Conservation (phyloP, 1,140 invertebrate genomes). For the Aphis gossypii region DNA sequence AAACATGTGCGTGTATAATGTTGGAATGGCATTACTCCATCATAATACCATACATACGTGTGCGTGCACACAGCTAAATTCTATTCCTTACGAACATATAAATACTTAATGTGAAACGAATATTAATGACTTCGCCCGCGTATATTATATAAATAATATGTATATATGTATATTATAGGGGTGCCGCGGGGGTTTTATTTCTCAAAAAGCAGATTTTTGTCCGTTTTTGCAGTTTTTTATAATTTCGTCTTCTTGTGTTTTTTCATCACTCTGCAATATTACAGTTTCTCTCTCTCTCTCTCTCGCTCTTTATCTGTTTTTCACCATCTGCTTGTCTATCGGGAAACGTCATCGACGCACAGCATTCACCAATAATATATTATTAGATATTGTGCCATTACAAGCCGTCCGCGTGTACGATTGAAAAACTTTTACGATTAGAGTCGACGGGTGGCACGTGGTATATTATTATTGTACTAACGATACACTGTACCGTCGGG, state of each 20-base stretch:
- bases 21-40: not conserved
- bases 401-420: not conserved
- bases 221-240: not conserved
- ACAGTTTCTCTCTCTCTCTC: not conserved
- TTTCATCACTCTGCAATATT: not conserved
- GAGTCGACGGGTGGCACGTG: not conserved
- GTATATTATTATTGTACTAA: not conserved
- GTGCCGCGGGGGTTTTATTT: not conserved
- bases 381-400: not conserved
- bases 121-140: not conserved
- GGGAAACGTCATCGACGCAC: not conserved
- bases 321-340: not conserved
- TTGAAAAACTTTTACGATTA: constrained; percentile 34
- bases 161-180: not conserved
- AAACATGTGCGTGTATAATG: not conserved
- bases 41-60: not conserved
- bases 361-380: not conserved
- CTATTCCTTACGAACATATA: not conserved
- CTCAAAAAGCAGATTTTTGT: not conserved
- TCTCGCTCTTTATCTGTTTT: not conserved
- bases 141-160: not conserved
- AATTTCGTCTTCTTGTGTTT: not conserved
- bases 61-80: not conserved
- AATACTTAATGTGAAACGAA: constrained; percentile 10
- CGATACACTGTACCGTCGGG: not conserved